phyloP scores from a whole-genome alignment of 2,888 invertebrate species.

The Apodemia mormo region DNA sequence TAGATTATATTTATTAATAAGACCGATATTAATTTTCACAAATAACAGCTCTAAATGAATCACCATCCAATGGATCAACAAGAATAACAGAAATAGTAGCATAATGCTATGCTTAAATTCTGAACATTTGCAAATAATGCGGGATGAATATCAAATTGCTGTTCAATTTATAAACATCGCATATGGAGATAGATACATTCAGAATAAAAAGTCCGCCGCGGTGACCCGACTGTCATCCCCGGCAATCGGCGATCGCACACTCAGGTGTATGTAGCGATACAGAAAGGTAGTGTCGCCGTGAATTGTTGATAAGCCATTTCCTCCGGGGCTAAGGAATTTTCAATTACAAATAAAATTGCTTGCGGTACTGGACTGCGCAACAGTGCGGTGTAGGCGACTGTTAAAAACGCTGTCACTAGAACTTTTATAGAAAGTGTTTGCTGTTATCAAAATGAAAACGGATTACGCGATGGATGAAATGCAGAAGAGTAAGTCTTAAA shows the following conservation, averaged over 20 bases:
- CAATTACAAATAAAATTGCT: conserved; percentile 64
- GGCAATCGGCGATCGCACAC: conserved; percentile 48
- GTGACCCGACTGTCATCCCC: conserved; percentile 53
- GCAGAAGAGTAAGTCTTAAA: conserved; percentile 72
- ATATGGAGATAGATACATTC: conserved; percentile 40
- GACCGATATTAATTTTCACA: too few relatives aligned
- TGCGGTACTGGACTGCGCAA: conserved; percentile 57
- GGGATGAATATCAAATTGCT: conserved; percentile 40
- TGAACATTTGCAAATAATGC: conserved; percentile 32
- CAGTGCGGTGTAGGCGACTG: conserved; percentile 50
- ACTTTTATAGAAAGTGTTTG: conserved; percentile 57
- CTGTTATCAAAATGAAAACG: conserved; percentile 71
- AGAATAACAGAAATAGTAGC: too few relatives aligned
- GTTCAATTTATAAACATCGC: conserved; percentile 44
- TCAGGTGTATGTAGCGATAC: conserved; percentile 61
- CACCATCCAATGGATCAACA: too few relatives aligned
- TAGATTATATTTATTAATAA: too few relatives aligned
- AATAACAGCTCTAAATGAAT: too few relatives aligned
- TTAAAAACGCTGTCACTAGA: conserved; percentile 47
- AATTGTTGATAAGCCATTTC: conserved; percentile 36
- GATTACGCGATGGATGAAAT: conserved; percentile 80
- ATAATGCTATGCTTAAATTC: conserved; percentile 23
- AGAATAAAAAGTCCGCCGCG: conserved; percentile 64
- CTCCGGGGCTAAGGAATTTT: conserved; percentile 56
- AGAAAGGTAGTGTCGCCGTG: conserved; percentile 59